Conservation (phyloP, 2,113 vertebrate genomes). For the Beaufortia kweichowensis region DNA sequence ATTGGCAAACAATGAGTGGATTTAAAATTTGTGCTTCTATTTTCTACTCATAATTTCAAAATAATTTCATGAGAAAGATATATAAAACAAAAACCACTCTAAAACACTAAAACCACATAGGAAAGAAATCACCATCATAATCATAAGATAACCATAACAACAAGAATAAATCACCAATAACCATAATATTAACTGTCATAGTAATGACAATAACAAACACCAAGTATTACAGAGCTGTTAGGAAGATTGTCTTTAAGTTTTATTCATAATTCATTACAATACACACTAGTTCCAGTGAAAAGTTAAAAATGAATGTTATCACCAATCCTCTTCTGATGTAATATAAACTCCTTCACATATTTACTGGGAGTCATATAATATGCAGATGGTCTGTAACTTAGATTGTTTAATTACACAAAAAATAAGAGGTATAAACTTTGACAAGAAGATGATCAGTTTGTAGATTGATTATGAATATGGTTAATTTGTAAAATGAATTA, state of each 20-base stretch:
- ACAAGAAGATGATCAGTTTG: background rate
- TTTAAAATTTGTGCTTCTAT: slow-evolving; percentile 54
- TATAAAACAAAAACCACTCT: slow-evolving; percentile 67
- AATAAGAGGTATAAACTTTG: slow-evolving; percentile 24
- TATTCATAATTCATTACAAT: slow-evolving; percentile 54
- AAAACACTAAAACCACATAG: slow-evolving; percentile 78
- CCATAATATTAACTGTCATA: slow-evolving; percentile 80
- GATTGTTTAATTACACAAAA: slow-evolving; percentile 37
- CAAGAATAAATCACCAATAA: slow-evolving; percentile 79
- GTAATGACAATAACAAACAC: slow-evolving; percentile 77
- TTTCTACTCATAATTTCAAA: slow-evolving; percentile 54
- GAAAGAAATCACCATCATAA: slow-evolving; percentile 77
- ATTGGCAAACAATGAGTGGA: slow-evolving; percentile 47
- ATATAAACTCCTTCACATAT: slow-evolving; percentile 40
- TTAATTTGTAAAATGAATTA: slow-evolving; percentile 27
- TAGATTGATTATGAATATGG: background rate
- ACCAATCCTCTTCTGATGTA: slow-evolving; percentile 22
- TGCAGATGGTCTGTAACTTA: background rate
- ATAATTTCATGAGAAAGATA: slow-evolving; percentile 73
- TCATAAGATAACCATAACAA: slow-evolving; percentile 79
- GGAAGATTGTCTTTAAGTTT: slow-evolving; percentile 77
- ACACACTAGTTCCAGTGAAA: slow-evolving; percentile 40
- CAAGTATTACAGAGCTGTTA: slow-evolving; percentile 77
- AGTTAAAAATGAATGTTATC: slow-evolving; percentile 42
- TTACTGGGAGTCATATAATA: slow-evolving; percentile 33